phyloP scores from a whole-genome alignment of 2,113 vertebrate genomes.

The Xenopus laevis region DNA sequence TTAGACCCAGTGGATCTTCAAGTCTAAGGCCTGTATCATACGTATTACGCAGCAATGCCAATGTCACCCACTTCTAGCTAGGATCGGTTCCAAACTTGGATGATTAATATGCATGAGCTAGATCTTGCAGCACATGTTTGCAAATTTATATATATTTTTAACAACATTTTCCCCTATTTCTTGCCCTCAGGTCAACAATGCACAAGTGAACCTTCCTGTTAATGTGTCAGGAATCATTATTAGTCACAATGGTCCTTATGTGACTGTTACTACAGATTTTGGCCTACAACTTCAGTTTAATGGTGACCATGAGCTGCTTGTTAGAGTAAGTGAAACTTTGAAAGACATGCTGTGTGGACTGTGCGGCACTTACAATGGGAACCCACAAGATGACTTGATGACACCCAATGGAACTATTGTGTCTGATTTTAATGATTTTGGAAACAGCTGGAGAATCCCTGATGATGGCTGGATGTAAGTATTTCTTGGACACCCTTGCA shows the following conservation, averaged over 20 bases:
- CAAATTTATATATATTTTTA: no score
- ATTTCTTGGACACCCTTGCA: background rate
- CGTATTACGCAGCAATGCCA: no score
- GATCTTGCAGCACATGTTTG: no score
- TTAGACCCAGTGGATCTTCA: no score
- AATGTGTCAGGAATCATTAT: constrained; percentile 30
- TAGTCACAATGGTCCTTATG: constrained; percentile 52
- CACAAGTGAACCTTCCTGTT: constrained; percentile 68
- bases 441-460: constrained; percentile 80
- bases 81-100: no score
- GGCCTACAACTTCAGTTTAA: constrained; percentile 66
- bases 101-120: background rate
- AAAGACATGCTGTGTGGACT: constrained; percentile 71
- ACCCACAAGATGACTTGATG: constrained; percentile 74
- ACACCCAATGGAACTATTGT: constrained; percentile 68
- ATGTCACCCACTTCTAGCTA: no score
- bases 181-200: constrained; percentile 68
- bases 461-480: constrained; percentile 48
- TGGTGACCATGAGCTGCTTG: constrained; percentile 60
- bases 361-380: constrained; percentile 79
- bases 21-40: no score
- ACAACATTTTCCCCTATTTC: background rate
- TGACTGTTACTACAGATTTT: constrained; percentile 65
- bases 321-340: constrained; percentile 65
- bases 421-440: constrained; percentile 67